Conservation (phyloP, 2,888 invertebrate species). For the Dione vanillae region DNA sequence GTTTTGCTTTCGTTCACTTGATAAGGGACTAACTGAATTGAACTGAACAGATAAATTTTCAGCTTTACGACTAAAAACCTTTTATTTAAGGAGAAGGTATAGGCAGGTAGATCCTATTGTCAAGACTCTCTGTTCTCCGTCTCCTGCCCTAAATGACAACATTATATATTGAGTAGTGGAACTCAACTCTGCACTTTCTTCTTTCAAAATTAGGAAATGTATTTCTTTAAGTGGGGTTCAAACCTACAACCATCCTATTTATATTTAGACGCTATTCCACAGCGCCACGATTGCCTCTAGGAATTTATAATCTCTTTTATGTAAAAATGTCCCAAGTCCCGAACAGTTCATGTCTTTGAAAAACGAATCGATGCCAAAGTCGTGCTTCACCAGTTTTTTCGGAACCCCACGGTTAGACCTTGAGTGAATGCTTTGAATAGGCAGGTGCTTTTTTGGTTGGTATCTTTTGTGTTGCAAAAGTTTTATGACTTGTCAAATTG, state of each 20-base stretch:
- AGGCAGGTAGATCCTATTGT: too few relatives aligned
- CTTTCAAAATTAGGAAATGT: too few relatives aligned
- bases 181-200: too few relatives aligned
- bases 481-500: conserved; percentile 46
- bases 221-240: too few relatives aligned
- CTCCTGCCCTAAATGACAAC: too few relatives aligned
- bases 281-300: not conserved
- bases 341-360: conserved; percentile 21
- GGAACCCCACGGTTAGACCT: conserved; percentile 72
- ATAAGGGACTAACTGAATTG: too few relatives aligned
- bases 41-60: too few relatives aligned
- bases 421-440: conserved; percentile 67
- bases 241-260: not conserved
- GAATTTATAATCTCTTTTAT: conserved; percentile 7
- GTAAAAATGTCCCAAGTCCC: conserved; percentile 9
- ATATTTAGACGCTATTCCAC: not conserved
- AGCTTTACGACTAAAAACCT: too few relatives aligned
- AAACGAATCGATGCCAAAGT: conserved; percentile 30
- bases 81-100: too few relatives aligned
- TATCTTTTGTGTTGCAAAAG: conserved; percentile 45
- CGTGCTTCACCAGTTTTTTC: conserved; percentile 57
- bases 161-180: too few relatives aligned
- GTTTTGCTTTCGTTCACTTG: too few relatives aligned
- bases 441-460: conserved; percentile 45
- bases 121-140: too few relatives aligned